A percentile compares a stretch with the other conserved stretches of the same genome.
Evolutionary conservation across 2,113 vertebrate genomes (phyloP).

Genomic region (Ictalurus punctatus): DNA sequence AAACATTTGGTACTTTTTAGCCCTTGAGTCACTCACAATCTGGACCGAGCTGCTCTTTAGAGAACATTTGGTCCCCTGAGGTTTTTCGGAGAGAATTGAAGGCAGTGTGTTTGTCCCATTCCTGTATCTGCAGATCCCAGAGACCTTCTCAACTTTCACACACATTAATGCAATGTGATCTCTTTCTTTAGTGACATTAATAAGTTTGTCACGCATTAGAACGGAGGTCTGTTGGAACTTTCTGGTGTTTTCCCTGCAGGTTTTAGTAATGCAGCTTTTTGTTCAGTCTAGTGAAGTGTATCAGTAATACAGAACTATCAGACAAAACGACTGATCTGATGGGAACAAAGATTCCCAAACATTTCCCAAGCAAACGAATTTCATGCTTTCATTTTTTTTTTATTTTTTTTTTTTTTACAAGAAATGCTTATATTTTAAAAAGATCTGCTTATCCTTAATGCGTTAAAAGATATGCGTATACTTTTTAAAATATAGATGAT

Average conservation of each 20-base stretch:
- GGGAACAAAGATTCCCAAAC: neutral
- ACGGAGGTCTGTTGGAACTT: neutral
- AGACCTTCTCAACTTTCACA: conserved; percentile 19
- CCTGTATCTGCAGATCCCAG: neutral
- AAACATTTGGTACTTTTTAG: neutral
- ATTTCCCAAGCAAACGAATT: neutral
- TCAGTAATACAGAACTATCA: neutral
- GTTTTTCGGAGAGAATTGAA: neutral
- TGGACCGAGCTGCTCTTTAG: neutral
- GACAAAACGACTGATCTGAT: neutral
- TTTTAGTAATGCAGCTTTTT: neutral
- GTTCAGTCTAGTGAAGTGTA: neutral
- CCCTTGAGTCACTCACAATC: neutral
- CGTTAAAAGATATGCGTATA: no score
- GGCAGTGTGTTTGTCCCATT: conserved; percentile 5
- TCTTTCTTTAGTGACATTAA: neutral
- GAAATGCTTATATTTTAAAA: no score
- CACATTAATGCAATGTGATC: neutral
- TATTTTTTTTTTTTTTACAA: no score
- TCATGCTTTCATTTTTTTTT: no score
- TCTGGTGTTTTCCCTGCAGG: neutral
- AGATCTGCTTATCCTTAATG: no score
- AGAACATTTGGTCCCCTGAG: neutral
- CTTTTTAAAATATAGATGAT: neutral
- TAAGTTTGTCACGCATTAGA: neutral